Conservation (phyloP, 2,113 vertebrate genomes). For the Brevimyrus niger region DNA sequence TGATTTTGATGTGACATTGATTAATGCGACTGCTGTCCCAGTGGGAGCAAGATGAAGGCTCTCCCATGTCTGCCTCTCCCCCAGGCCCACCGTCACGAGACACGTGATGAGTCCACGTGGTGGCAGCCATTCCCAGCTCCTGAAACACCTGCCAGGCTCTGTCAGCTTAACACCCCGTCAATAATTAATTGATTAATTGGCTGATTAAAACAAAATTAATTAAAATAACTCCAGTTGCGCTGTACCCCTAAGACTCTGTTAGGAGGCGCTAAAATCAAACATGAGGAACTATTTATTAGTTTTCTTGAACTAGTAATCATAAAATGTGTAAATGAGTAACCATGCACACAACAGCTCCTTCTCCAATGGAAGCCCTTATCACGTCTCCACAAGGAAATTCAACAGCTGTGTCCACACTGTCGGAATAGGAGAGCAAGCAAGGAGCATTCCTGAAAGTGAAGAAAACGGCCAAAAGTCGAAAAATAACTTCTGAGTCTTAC, state of each 20-base stretch:
- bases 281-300: neutral
- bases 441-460: neutral
- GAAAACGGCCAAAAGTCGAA: neutral
- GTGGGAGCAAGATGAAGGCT: constrained; percentile 3
- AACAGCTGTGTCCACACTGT: neutral
- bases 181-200: neutral
- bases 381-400: neutral
- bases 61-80: constrained; percentile 15
- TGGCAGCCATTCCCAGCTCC: neutral
- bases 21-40: constrained; percentile 19
- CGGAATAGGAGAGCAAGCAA: neutral
- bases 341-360: neutral
- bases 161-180: neutral
- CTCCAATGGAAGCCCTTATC: neutral
- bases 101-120: neutral
- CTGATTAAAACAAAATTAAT: neutral
- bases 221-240: neutral
- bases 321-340: neutral
- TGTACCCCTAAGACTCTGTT: neutral
- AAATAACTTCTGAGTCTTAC: neutral
- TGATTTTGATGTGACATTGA: neutral
- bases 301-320: neutral
- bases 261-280: neutral
- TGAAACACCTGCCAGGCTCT: neutral
- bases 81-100: neutral